phyloP scores from a whole-genome alignment of 2,113 vertebrate species.

The Eolophus roseicapilla region DNA sequence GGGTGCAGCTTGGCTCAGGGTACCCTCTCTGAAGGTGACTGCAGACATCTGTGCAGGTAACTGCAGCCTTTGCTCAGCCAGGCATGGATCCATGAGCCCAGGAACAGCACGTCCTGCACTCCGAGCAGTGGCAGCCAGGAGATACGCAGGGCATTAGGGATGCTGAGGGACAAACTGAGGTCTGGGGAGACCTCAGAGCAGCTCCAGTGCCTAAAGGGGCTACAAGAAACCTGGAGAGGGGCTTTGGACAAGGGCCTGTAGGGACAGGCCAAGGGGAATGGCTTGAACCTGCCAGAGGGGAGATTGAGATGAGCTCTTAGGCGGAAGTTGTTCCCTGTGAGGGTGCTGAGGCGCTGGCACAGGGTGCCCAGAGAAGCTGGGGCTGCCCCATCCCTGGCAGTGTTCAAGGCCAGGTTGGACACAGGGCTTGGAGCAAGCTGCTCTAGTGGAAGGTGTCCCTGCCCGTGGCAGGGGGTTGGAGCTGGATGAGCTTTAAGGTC shows the following conservation, averaged over 20 bases:
- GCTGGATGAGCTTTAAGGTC: background rate
- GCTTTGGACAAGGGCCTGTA: background rate
- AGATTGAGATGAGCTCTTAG: too few relatives aligned
- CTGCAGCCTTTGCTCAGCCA: background rate
- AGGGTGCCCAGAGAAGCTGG: too few relatives aligned
- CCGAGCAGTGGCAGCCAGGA: accelerated
- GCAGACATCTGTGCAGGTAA: background rate
- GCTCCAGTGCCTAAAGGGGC: background rate
- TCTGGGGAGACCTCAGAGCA: background rate
- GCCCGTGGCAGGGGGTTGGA: too few relatives aligned
- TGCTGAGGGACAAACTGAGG: background rate
- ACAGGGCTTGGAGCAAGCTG: too few relatives aligned
- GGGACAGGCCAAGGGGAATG: too few relatives aligned
- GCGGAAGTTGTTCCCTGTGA: too few relatives aligned
- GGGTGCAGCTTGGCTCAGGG: background rate
- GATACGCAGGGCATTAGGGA: background rate
- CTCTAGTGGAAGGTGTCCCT: background rate
- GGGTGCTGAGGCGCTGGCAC: too few relatives aligned
- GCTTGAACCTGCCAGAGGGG: too few relatives aligned
- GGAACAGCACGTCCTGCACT: background rate
- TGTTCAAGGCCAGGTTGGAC: too few relatives aligned
- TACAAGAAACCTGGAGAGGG: background rate
- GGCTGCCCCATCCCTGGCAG: too few relatives aligned
- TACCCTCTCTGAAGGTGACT: background rate
- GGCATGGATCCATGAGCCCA: accelerated